These are phyloP conservation scores for Argopecten irradians DNA, from an alignment of 1,140 invertebrate species.

Conservation along the genomic window DNA sequence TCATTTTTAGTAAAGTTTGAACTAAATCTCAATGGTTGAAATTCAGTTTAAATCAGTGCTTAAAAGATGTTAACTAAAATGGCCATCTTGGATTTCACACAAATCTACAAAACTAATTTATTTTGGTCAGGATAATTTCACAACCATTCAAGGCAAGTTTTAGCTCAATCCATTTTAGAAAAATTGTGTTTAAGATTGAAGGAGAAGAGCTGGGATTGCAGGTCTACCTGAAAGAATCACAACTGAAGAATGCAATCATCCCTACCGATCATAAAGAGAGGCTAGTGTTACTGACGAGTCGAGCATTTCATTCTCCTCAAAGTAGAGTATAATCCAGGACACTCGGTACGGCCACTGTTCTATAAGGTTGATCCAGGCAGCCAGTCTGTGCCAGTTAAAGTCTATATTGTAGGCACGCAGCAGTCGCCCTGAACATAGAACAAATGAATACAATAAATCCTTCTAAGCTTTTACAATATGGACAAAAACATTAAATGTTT, in stretches of 20 bases:
- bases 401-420: constrained; percentile 99
- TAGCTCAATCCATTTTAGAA: too few species aligned
- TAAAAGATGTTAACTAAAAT: too few species aligned
- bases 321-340: constrained; percentile 97
- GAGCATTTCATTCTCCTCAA: constrained; percentile 92
- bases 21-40: too few species aligned
- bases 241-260: constrained; percentile 11
- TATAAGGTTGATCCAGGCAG: constrained; percentile 98
- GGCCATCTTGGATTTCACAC: too few species aligned
- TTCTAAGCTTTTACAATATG: neutral
- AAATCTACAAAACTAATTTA: too few species aligned
- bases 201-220: neutral
- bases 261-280: constrained; percentile 93
- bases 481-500: neutral
- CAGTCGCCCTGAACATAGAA: constrained; percentile 83
- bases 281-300: constrained; percentile 92
- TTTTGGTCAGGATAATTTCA: too few species aligned
- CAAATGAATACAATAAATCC: neutral
- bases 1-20: too few species aligned
- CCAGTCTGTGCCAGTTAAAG: constrained; percentile 98
- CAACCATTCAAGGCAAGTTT: too few species aligned
- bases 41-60: too few species aligned
- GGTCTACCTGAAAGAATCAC: neutral
- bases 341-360: constrained; percentile 99
- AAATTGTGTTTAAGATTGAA: too few species aligned